These are phyloP conservation scores for Oostethus manadensis DNA, from an alignment of 2,113 vertebrate species.

Conservation along the genomic window DNA sequence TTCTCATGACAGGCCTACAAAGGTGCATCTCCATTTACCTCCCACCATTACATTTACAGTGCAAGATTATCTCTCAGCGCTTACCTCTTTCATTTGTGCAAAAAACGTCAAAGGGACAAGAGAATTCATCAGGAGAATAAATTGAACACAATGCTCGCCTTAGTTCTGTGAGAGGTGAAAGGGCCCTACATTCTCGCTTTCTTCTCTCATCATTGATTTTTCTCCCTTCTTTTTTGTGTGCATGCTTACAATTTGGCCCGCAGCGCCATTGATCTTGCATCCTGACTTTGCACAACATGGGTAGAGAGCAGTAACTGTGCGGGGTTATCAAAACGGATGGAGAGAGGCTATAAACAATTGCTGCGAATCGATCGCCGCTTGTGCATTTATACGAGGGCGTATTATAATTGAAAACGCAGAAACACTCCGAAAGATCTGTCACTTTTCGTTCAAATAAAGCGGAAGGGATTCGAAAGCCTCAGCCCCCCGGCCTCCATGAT, in stretches of 20 bases:
- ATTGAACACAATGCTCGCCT: neutral
- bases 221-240: neutral
- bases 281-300: conserved; percentile 14
- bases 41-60: neutral
- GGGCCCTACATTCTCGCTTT: conserved; percentile 2
- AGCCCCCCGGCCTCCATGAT: conserved; percentile 1
- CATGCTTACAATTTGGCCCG: neutral
- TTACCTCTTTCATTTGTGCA: neutral
- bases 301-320: conserved; percentile 17
- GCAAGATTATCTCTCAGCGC: neutral
- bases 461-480: neutral
- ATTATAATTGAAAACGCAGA: conserved; percentile 1
- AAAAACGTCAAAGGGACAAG: neutral
- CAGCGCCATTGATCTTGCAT: conserved; percentile 17
- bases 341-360: conserved; percentile 25
- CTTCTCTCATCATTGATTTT: conserved; percentile 25
- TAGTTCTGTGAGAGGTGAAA: neutral
- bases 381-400: conserved; percentile 5
- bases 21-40: neutral
- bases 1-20: too few species aligned
- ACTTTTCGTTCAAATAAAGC: too few species aligned
- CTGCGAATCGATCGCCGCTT: conserved; percentile 21
- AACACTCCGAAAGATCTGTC: neutral
- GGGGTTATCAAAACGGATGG: conserved; percentile 27
- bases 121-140: neutral